These are phyloP conservation scores for Campylorhamphus procurvoides DNA, from an alignment of 2,113 vertebrate genomes.

Conservation along the genomic window DNA sequence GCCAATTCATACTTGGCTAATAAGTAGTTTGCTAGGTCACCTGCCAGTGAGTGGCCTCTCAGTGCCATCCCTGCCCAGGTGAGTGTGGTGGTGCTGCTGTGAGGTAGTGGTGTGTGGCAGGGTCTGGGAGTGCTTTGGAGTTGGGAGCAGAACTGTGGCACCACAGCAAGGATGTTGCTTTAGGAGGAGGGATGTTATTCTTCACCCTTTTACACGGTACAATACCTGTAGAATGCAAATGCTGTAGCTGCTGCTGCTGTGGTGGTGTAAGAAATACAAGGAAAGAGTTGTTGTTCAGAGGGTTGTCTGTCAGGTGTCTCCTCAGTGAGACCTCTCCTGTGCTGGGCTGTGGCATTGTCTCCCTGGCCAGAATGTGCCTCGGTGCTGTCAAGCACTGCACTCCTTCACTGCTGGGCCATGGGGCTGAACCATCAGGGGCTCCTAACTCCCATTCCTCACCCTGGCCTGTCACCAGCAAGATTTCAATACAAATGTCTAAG, in stretches of 20 bases:
- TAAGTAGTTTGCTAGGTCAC: not conserved
- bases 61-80: not conserved
- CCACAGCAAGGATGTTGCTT: not conserved
- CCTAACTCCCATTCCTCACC: not conserved
- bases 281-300: not conserved
- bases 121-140: not conserved
- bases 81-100: fast-evolving
- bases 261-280: not conserved
- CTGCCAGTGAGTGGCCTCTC: not conserved
- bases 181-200: not conserved
- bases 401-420: not conserved
- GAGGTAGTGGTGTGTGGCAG: not conserved
- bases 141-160: not conserved
- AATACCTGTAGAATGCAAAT: not conserved
- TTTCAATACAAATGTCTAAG: not conserved
- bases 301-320: fast-evolving
- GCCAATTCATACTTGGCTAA: not conserved
- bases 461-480: not conserved
- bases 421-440: not conserved
- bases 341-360: fast-evolving
- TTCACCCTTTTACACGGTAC: not conserved
- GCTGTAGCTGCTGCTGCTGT: not conserved
- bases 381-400: fast-evolving
- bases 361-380: not conserved
- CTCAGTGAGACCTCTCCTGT: not conserved